Evolutionary conservation across 2,113 vertebrate genomes (phyloP).

Genomic region (Cynoglossus semilaevis): DNA sequence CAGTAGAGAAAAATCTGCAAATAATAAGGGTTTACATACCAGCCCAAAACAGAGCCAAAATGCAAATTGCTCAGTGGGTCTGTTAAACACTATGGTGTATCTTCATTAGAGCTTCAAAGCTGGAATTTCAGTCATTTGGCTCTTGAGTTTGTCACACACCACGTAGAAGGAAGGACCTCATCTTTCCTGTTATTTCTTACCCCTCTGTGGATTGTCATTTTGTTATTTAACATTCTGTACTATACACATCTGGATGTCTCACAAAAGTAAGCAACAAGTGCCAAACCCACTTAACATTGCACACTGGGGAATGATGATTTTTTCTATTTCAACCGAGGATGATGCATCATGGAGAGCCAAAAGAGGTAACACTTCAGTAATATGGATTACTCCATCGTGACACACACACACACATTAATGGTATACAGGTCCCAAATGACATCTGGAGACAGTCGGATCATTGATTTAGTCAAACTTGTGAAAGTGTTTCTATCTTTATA

Average conservation of each 20-base stretch:
- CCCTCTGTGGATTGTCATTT: slow-evolving; percentile 15
- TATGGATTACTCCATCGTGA: slow-evolving; percentile 16
- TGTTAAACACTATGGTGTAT: slow-evolving; percentile 73
- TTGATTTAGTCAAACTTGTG: slow-evolving; percentile 55
- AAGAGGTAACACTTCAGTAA: slow-evolving; percentile 23
- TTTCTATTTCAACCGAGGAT: slow-evolving; percentile 46
- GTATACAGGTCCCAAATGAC: slow-evolving; percentile 41
- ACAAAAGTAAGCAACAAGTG: slow-evolving; percentile 1
- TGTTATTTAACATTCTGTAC: slow-evolving; percentile 9
- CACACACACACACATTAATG: slow-evolving; percentile 5
- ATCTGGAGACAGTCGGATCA: slow-evolving; percentile 68
- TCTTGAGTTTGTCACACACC: slow-evolving; percentile 52
- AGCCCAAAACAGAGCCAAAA: slow-evolving; percentile 60
- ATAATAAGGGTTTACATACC: slow-evolving; percentile 76
- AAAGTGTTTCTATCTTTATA: slow-evolving; percentile 67
- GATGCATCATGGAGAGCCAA: slow-evolving; percentile 45
- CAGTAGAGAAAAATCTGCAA: slow-evolving; percentile 71
- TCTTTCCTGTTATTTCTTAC: slow-evolving; percentile 37
- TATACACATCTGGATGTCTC: slow-evolving; percentile 7
- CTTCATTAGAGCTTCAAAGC: slow-evolving; percentile 77
- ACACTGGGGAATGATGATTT: slow-evolving; percentile 18
- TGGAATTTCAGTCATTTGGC: slow-evolving; percentile 70
- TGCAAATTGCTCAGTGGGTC: slow-evolving; percentile 69
- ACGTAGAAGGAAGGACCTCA: slow-evolving; percentile 35
- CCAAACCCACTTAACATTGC: neutral